Evolutionary conservation across 1,140 invertebrate species (phyloP), one percentile per base, ranked within the genome.

Genomic region (Orius insidiosus): DNA sequence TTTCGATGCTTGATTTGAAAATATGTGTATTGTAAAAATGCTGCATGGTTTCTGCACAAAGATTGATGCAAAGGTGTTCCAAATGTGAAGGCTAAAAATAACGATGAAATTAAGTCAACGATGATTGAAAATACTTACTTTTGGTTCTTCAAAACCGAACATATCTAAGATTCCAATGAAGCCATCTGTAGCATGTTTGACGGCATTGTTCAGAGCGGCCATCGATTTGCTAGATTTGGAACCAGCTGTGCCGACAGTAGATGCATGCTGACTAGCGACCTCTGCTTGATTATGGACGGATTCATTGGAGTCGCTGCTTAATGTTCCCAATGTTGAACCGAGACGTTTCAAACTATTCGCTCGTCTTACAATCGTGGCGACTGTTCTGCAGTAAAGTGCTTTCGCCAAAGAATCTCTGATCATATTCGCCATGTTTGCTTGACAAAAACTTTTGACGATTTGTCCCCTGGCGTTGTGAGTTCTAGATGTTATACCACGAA

Each of bases 11-110:
- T 5, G 84, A 87, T 64, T 93, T 94, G 64, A 95, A 94, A 49
- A 93, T 88, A 62, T 94, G 88, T 30, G 87, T 94, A 60, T 93
- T 94, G 68, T 94, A 95, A 61, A 94, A 94, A 63, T 94, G 88
- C 58, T 95, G 89, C 85, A 95, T 92, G 11, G 89, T 93, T 67
- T 96, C 90, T 0, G 89, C 87, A 63, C 88, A 94, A 36, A 95
- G 64, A 64, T 95, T 94, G 53, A 92, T 89, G 63, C 89, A 95
- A 11, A 95, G 65, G 59, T 94, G 89, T 60, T 94, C 89, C 52
- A 95, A 67, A 55, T 88, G 85, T 55, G 82, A 83, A 1, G 85
- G 85, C 70, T 73, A 58, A 7, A 59, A 58, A 13, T 41, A 44
- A 54, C 38, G 15, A 40, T 48, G 48, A n/a, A 31, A 43, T 39